Percentiles rank a stretch among this genome's conserved stretches.
phyloP scores from a whole-genome alignment of 2,888 invertebrate species.

The Clanis bilineata region DNA sequence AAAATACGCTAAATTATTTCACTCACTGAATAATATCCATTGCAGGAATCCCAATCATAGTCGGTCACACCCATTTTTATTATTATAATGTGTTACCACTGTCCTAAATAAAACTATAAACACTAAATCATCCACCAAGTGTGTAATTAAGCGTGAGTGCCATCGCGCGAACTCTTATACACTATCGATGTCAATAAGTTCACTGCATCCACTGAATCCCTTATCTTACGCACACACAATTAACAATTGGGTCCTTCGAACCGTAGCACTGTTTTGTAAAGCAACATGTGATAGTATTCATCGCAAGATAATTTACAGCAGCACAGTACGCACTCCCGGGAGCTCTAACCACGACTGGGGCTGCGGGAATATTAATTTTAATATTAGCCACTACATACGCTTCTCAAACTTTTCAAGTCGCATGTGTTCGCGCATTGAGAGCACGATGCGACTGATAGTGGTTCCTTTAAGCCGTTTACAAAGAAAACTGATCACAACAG shows the following conservation, averaged over 20 bases:
- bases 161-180: constrained; percentile 37
- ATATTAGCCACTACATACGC: constrained; percentile 67
- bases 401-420: constrained; percentile 59
- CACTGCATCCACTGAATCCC: constrained; percentile 41
- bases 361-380: constrained; percentile 77
- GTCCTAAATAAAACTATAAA: constrained; percentile 42
- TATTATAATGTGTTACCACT: constrained; percentile 42
- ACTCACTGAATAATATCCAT: constrained; percentile 77
- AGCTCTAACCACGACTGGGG: constrained; percentile 74
- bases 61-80: constrained; percentile 77
- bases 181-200: constrained; percentile 45
- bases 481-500: constrained; percentile 36
- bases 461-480: constrained; percentile 13
- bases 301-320: constrained; percentile 43
- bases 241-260: constrained; percentile 59
- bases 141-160: constrained; percentile 38
- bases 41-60: constrained; percentile 75
- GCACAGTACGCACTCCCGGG: constrained; percentile 60
- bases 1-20: constrained; percentile 24
- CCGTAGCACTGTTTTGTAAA: constrained; percentile 54
- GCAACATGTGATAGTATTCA: constrained; percentile 60
- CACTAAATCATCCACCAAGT: constrained; percentile 50
- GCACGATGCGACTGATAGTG: constrained; percentile 23
- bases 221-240: constrained; percentile 75
- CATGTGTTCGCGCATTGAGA: constrained; percentile 29